Evolutionary conservation across 2,113 vertebrate genomes (phyloP), one percentile per base, ranked within the genome.

Genomic region (Platichthys flesus): DNA sequence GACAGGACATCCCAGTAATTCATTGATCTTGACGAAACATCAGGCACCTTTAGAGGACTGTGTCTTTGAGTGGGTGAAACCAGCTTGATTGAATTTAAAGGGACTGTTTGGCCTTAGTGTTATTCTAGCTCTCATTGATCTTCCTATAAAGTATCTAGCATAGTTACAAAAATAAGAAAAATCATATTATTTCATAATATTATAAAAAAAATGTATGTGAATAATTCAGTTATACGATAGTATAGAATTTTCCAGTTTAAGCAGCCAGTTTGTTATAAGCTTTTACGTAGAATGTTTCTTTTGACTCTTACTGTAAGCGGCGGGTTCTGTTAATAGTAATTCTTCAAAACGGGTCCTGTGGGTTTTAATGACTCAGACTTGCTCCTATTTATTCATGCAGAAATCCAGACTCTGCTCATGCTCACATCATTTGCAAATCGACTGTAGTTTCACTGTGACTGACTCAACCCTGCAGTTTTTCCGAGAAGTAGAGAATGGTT

Each of bases 281-380:
- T 31, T 31, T 31, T 6, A 31, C 6, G 31, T 31, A 31, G 31
- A 31, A 31, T 6, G 6, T 31, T 31, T 31, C 5, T 20, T 20
- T 20, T 51, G 18, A 51, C 49, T n/a, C 15, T 2, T 7, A 13
- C 49, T 51, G 16, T 16, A 18, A 20, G 16, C 1, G 49, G 2
- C 12, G 1, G 4, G 35, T 31, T 31, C 51, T n/a, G 18, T 18
- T 37, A 31, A 23, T 9, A 9, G 8, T 37, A 13, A 42, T 52
- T 15, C 2, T 9, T 18, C 6, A 51, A 7, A 18, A 18, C 15
- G 2, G 7, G 24, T n/a, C 28, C 2, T 52, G 18, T 37, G 18
- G 35, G 47, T 65, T 61, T 47, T 9, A 42, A 67, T 85, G 68
- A 83, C 52, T 69, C 66, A 49, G 64, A 35, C 60, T 49, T 35